Evolutionary conservation across 2,888 invertebrate species (phyloP), one percentile per base, ranked within the genome.

Genomic region (Mythimna lalbum): DNA sequence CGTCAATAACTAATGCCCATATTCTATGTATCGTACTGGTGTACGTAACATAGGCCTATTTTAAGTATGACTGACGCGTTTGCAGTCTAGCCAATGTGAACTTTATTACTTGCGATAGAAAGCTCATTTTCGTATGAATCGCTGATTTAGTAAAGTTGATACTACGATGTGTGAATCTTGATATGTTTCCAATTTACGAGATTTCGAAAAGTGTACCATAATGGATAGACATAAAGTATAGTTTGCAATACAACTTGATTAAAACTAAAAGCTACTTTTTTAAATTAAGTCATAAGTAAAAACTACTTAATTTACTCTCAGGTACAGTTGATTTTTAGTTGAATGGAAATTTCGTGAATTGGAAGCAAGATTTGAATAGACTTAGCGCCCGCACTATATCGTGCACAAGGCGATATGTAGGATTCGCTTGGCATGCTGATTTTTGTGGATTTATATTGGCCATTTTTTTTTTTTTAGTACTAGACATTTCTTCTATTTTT

Each of bases 331-430:
- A 17, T 43, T 52, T 57, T 36, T 43, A 1, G 12, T 39, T 31
- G 6, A 17, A n/a, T 43, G 4, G 68, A 59, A 68, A 68, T 68
- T 12, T 31, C 43, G 27, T 59, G 57, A 36, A 59, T 73, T 73
- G 76, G 76, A 53, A 76, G 12, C 27, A 27, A 68, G 1, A 33
- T 57, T 72, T 52, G 0, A 27, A 27, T 59, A 67, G 43, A 27
- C 0, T 57, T 52, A 43, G 53, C 66, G 66, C 63, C 68, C 55
- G 73, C 39, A 47, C 60, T 60, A 50, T 82, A 78, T 43, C 56
- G 12, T 57, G 10, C 63, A 73, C 23, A 33, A 12, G 21, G 57
- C 33, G 43, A 62, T 71, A 55, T 39, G 19, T 77, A 77, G 74
- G 61, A 55, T 3, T 39, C 5, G 31, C 21, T 60, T 63, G 55